Evolutionary conservation across 2,888 invertebrate species (phyloP), one percentile per base, ranked within the genome.

Genomic region (Rhingia campestris): DNA sequence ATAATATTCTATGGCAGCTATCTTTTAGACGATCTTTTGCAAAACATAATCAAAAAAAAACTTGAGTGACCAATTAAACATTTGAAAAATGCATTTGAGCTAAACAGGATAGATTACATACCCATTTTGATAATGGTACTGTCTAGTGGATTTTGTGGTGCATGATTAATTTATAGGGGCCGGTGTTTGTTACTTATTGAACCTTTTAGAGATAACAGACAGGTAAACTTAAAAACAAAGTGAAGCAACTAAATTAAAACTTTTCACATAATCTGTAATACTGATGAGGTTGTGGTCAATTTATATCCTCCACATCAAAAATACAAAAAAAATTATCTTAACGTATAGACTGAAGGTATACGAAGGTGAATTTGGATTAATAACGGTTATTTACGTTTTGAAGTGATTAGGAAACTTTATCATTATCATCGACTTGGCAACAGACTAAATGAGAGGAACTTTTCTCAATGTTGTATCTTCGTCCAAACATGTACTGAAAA

Each of bases 371-470:
- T 33, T 37, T 39, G 56, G 63, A 73, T 73, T 73, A 56, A 73
- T 64, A 73, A 64, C 64, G 32, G 73, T 64, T 73, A 47, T 64
- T 56, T 56, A 51, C 39, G 39, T 64, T 73, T 56, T 56, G 63
- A 64, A 56, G 64, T 73, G 47, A 73, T 73, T 56, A 73, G 39
- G 22, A 73, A 73, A 73, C 73, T 73, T 73, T 64, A 56, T 64
- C 63, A 64, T 73, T 64, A 56, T 64, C 63, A 64, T n/a, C 51
- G 7, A 22, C 22, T 22, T 22, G 41, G 64, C 64, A 51, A 41
- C 32, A 35, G 53, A 43, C 53, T 59, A 12, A 51, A 45, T 37
- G 63, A 53, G 14, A 53, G 39, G 61, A 41, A 9, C 4, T 14
- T 37, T 6, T 2, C 22, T 22, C 22, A 22, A 22, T 14, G 7